Percentiles rank a stretch among this genome's conserved stretches.
These are phyloP conservation scores for Brenthis hecate DNA, from an alignment of 2,888 invertebrate species.

Conservation along the genomic window DNA sequence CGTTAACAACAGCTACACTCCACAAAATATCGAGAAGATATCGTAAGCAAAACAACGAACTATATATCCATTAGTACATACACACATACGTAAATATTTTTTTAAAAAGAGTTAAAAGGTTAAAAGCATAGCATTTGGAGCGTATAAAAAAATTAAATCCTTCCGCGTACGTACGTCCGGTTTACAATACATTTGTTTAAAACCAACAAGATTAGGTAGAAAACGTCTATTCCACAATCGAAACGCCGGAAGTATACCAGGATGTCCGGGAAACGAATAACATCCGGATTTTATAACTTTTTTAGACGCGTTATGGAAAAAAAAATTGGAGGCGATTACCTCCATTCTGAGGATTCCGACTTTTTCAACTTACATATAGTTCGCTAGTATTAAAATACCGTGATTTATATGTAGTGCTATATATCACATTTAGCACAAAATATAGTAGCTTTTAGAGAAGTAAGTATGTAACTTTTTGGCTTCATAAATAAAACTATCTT, in stretches of 20 bases:
- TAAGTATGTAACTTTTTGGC: no score
- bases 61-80: neutral
- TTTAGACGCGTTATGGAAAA: neutral
- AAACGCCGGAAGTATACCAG: constrained; percentile 27
- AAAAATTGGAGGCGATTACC: neutral
- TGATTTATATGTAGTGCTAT: no score
- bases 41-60: neutral
- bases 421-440: no score
- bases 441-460: no score
- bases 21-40: no score
- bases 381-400: no score
- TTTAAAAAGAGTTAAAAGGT: constrained; percentile 15
- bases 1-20: no score
- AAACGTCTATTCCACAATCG: constrained; percentile 11
- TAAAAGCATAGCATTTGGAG: constrained; percentile 16
- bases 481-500: no score
- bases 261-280: constrained; percentile 28
- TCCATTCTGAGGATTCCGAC: neutral
- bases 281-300: constrained; percentile 2
- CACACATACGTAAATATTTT: constrained; percentile 3
- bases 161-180: constrained; percentile 10
- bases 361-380: no score
- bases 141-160: constrained; percentile 17
- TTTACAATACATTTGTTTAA: constrained; percentile 21
- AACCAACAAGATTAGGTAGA: constrained; percentile 20